Evolutionary conservation across 2,888 invertebrate genomes (phyloP).

Genomic region (Halictus quadricinctus): DNA sequence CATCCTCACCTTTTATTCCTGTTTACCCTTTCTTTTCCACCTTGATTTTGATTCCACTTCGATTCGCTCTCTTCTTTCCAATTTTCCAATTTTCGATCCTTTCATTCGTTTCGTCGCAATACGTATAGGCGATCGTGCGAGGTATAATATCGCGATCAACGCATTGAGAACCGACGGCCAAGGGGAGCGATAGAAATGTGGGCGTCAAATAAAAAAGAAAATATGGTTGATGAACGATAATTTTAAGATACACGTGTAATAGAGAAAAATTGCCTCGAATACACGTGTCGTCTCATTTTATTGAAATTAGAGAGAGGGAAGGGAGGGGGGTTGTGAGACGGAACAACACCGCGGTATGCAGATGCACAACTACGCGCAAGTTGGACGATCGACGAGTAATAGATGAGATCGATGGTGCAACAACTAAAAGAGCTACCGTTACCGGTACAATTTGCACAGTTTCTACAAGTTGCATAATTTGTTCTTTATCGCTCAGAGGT

Average conservation of each 20-base stretch:
- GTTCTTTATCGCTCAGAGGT: background rate
- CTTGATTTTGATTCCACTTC: background rate
- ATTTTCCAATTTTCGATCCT: conserved; percentile 3
- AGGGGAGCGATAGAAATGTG: conserved; percentile 8
- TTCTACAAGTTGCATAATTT: too few relatives aligned
- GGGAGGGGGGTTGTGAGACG: background rate
- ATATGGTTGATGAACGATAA: conserved; percentile 59
- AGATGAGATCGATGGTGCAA: background rate
- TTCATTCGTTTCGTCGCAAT: background rate
- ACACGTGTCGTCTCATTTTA: conserved; percentile 58
- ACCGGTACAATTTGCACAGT: background rate
- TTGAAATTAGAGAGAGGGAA: background rate
- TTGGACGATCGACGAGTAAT: background rate
- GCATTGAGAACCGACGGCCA: background rate
- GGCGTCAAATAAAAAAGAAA: conserved; percentile 38
- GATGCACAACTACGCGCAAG: too few relatives aligned
- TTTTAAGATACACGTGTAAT: conserved; percentile 67
- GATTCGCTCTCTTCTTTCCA: background rate
- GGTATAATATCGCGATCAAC: background rate
- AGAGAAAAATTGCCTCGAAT: conserved; percentile 38
- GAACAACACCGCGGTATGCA: conserved; percentile 3
- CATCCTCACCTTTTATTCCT: background rate
- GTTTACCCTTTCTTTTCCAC: background rate
- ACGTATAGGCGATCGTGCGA: background rate
- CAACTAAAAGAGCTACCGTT: background rate